phyloP scores from a whole-genome alignment of 1,140 invertebrate genomes.

The Drosophila dunni region DNA sequence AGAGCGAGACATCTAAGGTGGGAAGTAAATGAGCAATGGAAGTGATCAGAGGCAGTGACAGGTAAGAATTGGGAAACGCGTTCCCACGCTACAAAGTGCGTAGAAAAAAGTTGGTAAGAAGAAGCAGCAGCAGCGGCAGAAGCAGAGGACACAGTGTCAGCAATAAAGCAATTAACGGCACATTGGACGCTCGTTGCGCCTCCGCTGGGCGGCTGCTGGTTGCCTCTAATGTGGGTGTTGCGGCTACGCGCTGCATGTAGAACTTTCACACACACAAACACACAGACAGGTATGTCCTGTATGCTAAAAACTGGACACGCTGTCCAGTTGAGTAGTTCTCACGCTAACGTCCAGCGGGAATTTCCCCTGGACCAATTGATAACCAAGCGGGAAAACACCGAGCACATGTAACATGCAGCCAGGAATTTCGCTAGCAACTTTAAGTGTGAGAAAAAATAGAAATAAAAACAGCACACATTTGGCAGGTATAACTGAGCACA shows the following conservation, averaged over 20 bases:
- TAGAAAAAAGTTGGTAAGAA: too few species aligned
- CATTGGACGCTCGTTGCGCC: slow-evolving; percentile 48
- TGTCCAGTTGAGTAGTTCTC: slow-evolving; percentile 54
- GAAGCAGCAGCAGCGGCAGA: not conserved
- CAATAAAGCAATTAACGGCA: slow-evolving; percentile 78
- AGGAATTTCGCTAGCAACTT: slow-evolving; percentile 8
- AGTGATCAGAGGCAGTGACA: slow-evolving; percentile 23
- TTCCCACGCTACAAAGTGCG: slow-evolving; percentile 71
- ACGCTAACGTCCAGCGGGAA: slow-evolving; percentile 61
- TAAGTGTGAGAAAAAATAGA: slow-evolving; percentile 64
- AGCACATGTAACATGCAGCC: slow-evolving; percentile 48
- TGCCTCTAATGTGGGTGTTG: slow-evolving; percentile 75
- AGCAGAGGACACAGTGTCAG: not conserved
- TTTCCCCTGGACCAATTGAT: slow-evolving; percentile 73
- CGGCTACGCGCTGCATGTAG: slow-evolving; percentile 50
- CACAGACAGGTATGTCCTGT: slow-evolving; percentile 28
- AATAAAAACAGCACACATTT: too few species aligned
- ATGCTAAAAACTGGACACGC: slow-evolving; percentile 46
- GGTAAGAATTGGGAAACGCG: slow-evolving; percentile 41
- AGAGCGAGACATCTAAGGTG: not conserved
- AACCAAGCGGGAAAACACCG: slow-evolving; percentile 62
- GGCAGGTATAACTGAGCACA: slow-evolving; percentile 15
- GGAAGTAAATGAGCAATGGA: slow-evolving; percentile 1
- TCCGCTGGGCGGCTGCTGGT: slow-evolving; percentile 43
- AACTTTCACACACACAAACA: too few species aligned